Percentiles rank a stretch among this genome's conserved stretches.
phyloP scores from a whole-genome alignment of 2,888 invertebrate genomes.

The Bugulina stolonifera region DNA sequence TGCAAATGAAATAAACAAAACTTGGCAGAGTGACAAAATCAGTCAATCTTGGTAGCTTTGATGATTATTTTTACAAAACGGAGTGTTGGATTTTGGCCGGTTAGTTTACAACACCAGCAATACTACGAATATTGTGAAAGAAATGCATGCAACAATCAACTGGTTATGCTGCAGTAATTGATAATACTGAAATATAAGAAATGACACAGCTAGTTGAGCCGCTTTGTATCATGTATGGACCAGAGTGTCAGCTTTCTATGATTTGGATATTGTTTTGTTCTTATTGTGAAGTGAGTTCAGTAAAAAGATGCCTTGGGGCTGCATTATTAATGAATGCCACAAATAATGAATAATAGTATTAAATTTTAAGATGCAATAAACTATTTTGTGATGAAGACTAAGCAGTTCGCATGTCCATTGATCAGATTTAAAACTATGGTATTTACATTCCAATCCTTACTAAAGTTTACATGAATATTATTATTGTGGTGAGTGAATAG shows the following conservation, averaged over 20 bases:
- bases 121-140: too few species aligned
- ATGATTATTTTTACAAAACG: background rate
- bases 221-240: background rate
- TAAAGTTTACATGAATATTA: too few species aligned
- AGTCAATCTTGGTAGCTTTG: background rate
- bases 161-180: background rate
- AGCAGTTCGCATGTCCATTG: too few species aligned
- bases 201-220: background rate
- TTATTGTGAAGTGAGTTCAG: background rate
- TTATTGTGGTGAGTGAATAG: too few species aligned
- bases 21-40: too few species aligned
- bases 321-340: background rate
- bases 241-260: constrained; percentile 13
- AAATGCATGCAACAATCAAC: background rate
- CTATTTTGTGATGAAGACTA: too few species aligned
- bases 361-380: too few species aligned
- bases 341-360: background rate
- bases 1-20: too few species aligned
- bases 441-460: too few species aligned
- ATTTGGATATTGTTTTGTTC: background rate
- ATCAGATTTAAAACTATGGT: too few species aligned
- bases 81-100: too few species aligned
- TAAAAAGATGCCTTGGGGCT: background rate
- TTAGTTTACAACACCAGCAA: too few species aligned
- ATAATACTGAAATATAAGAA: constrained; percentile 20